Evolutionary conservation across 2,113 vertebrate genomes (phyloP).

Genomic region (Typhlomys cinereus): DNA sequence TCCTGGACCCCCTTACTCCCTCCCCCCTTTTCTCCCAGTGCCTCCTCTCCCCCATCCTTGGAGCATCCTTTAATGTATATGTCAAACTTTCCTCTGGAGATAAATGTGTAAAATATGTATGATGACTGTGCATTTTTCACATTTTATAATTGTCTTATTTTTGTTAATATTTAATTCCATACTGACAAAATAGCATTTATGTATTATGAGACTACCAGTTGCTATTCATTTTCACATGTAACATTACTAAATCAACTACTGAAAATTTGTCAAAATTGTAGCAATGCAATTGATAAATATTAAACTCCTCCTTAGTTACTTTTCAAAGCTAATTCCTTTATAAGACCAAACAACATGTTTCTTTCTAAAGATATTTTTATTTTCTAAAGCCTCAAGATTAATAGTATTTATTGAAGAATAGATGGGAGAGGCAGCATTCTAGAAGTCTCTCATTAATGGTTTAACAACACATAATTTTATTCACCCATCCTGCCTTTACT

Average conservation of each 20-base stretch:
- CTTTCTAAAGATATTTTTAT: neutral
- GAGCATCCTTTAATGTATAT: too few species aligned
- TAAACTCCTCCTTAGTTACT: neutral
- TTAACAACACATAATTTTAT: neutral
- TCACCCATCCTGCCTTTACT: neutral
- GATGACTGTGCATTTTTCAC: neutral
- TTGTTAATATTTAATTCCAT: neutral
- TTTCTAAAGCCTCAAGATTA: neutral
- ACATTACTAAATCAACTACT: neutral
- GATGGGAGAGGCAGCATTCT: neutral
- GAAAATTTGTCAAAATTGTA: neutral
- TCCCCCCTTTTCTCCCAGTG: too few species aligned
- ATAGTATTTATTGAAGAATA: neutral
- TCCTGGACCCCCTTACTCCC: too few species aligned
- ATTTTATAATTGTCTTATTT: fast-evolving
- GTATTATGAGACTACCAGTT: too few species aligned
- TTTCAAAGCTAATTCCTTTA: too few species aligned
- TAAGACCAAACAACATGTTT: neutral
- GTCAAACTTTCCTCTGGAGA: neutral
- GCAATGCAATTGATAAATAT: neutral
- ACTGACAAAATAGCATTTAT: neutral
- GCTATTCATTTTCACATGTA: neutral
- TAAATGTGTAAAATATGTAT: neutral
- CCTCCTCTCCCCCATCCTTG: too few species aligned
- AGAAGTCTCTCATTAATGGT: neutral